These are phyloP conservation scores for Athrips mouffetella DNA, from an alignment of 2,888 invertebrate genomes.

Conservation along the genomic window DNA sequence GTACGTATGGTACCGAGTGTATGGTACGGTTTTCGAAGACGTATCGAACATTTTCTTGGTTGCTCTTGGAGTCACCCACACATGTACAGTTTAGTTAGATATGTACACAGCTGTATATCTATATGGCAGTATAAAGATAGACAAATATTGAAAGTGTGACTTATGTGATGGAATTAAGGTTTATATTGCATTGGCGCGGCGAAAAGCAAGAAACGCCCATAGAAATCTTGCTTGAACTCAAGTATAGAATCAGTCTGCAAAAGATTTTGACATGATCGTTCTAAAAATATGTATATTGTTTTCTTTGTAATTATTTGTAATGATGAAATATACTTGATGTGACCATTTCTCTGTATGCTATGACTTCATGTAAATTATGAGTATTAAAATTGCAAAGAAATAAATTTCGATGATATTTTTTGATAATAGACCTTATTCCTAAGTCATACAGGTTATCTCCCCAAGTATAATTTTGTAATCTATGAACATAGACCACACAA, in stretches of 20 bases:
- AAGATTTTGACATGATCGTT: conserved; percentile 6
- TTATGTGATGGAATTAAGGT: conserved; percentile 42
- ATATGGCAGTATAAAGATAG: conserved; percentile 39
- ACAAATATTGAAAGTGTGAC: conserved; percentile 41
- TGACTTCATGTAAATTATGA: background rate
- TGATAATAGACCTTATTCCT: too few relatives aligned
- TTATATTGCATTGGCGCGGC: conserved; percentile 35
- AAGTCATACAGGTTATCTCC: too few relatives aligned
- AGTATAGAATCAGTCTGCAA: conserved; percentile 7
- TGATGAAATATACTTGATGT: background rate
- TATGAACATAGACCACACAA: too few relatives aligned
- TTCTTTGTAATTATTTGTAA: background rate
- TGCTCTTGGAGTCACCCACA: conserved; percentile 36
- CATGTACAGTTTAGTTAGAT: conserved; percentile 44
- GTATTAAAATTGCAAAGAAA: too few relatives aligned
- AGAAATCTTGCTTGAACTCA: conserved; percentile 26
- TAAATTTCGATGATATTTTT: too few relatives aligned
- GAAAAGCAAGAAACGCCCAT: conserved; percentile 45
- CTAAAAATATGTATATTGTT: background rate
- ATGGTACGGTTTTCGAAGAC: conserved; percentile 19
- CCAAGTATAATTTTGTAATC: too few relatives aligned
- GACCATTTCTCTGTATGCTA: background rate
- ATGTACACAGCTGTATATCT: conserved; percentile 59
- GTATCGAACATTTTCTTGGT: conserved; percentile 31
- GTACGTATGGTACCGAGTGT: conserved; percentile 6